Base-by-base conservation (phyloP, 1,140 invertebrate genomes). In the Drosophila paulistorum region DNA sequence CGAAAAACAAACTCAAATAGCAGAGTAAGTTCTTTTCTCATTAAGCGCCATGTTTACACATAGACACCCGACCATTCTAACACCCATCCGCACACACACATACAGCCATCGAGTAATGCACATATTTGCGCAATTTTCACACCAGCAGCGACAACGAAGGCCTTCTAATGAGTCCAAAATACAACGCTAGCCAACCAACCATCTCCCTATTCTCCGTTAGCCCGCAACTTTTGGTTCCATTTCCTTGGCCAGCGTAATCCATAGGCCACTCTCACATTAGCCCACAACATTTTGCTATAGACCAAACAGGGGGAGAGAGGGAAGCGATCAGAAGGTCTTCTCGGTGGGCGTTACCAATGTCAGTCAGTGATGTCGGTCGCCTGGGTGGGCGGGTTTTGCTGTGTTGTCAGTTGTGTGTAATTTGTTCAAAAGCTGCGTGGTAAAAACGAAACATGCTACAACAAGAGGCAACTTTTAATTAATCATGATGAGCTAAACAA, bases 1-100 rank as follows among this genome's bases (percentile, higher is more conserved):
- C 63, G 62, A 71, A 67, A 70, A 77, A 74, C 71, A 79, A 84
- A 85, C 72, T 71, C 82, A 87, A 87, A 87, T 82, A 87, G 74
- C 79, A 68, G 83, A 89, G 77, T 75, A 84, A 89, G 80, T 87
- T 87, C 86, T 87, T 90, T 84, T 89, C 84, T 87, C 84, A 87
- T 87, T 89, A 87, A 79, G 84, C 77, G 74, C 61, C 65, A 54
- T 87, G 77, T 87, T 87, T 84, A 74, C 79, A 71, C 65, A 73
- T 66, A 78, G 65, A 79, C 79, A 76, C 77, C 42, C 68, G 68
- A 58, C 54, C 70, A 81, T 68, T 42, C 42, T 37, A 63, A 51
- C 58, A 10, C 33, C 39, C 59, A 68, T 7, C 37, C 35, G 59
- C n/a, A 65, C 26, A 65, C 6, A 51, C 14, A 68, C 51, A 26